These are phyloP conservation scores for Esperia sulphurella DNA, from an alignment of 2,888 invertebrate species.

Conservation along the genomic window DNA sequence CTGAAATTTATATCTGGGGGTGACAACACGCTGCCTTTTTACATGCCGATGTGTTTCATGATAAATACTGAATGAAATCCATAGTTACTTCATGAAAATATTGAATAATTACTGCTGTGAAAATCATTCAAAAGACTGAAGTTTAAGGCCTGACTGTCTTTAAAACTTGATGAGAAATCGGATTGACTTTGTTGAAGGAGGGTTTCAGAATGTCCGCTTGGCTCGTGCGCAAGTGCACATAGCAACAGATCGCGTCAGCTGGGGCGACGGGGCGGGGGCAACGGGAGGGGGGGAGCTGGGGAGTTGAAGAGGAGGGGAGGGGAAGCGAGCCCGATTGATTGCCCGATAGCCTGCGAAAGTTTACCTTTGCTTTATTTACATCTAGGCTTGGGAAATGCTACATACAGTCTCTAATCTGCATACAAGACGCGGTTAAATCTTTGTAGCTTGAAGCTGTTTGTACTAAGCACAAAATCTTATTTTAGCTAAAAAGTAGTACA, in stretches of 20 bases:
- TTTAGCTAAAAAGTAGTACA: too few relatives aligned
- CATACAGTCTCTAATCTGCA: not conserved
- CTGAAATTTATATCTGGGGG: not conserved
- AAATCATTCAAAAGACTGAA: not conserved
- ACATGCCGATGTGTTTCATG: not conserved
- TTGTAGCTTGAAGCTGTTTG: not conserved
- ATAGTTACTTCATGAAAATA: not conserved
- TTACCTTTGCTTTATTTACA: slow-evolving; percentile 2
- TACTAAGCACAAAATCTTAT: too few relatives aligned
- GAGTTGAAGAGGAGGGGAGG: not conserved
- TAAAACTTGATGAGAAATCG: not conserved
- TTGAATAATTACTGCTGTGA: not conserved
- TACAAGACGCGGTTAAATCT: not conserved
- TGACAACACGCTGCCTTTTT: not conserved
- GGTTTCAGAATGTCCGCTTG: slow-evolving; percentile 36
- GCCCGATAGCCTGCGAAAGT: slow-evolving; percentile 11
- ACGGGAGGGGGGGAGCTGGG: slow-evolving; percentile 35
- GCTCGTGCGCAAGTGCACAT: slow-evolving; percentile 51
- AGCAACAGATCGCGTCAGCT: slow-evolving; percentile 75
- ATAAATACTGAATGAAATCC: not conserved
- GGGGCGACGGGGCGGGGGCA: slow-evolving; percentile 35
- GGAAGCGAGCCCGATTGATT: slow-evolving; percentile 37
- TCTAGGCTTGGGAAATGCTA: not conserved
- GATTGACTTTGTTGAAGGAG: not conserved
- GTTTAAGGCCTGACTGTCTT: not conserved